Evolutionary conservation across 2,113 vertebrate species (phyloP).

Genomic region (Zootoca vivipara): DNA sequence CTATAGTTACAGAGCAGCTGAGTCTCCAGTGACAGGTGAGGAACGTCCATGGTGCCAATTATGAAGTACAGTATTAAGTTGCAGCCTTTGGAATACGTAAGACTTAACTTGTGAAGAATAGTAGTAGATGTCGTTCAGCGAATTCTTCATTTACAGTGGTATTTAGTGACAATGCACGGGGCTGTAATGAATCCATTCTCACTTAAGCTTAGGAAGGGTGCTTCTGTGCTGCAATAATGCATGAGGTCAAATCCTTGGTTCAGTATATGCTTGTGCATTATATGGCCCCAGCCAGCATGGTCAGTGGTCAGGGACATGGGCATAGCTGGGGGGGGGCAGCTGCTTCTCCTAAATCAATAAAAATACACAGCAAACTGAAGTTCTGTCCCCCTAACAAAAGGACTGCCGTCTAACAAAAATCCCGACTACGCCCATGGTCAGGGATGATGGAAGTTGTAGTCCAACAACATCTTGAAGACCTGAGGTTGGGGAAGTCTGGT

Average conservation of each 20-base stretch:
- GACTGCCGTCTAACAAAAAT: too few species aligned
- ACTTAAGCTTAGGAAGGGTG: not conserved
- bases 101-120: constrained; percentile 3
- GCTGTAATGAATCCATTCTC: not conserved
- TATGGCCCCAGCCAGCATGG: not conserved
- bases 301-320: not conserved
- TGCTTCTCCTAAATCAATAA: too few species aligned
- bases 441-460: not conserved
- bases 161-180: not conserved
- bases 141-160: not conserved
- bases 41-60: not conserved
- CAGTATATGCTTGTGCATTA: not conserved
- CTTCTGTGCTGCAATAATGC: not conserved
- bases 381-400: too few species aligned
- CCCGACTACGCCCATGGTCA: not conserved
- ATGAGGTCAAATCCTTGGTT: not conserved
- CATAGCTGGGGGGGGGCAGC: too few species aligned
- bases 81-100: not conserved
- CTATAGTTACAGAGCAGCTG: not conserved
- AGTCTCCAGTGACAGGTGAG: not conserved
- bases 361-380: too few species aligned
- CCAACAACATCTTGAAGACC: too few species aligned
- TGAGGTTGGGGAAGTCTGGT: too few species aligned
- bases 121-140: not conserved
- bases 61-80: not conserved